These are phyloP conservation scores for Pseudopipra pipra DNA, from an alignment of 2,113 vertebrate species.

Conservation along the genomic window DNA sequence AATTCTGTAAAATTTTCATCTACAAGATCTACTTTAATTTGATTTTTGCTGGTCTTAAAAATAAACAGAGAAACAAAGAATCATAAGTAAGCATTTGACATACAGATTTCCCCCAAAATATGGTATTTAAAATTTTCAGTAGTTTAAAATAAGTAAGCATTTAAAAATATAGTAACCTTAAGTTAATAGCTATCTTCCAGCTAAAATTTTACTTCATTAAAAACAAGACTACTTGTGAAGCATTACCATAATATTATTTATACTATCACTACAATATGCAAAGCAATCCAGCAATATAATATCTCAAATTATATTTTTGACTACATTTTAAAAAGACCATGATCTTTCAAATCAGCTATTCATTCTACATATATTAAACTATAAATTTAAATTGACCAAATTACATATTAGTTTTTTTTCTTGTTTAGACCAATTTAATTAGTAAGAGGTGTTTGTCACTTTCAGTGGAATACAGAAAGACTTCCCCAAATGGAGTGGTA, in stretches of 20 bases:
- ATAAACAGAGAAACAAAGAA: slow-evolving; percentile 76
- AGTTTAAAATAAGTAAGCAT: not conserved
- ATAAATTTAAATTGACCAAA: not conserved
- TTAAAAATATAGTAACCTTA: not conserved
- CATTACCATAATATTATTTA: not conserved
- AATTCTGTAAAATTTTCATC: slow-evolving; percentile 99
- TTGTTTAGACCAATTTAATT: not conserved
- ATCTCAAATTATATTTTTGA: not conserved
- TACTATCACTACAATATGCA: not conserved
- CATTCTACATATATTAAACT: not conserved
- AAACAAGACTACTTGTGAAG: not conserved
- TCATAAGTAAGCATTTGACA: slow-evolving; percentile 43
- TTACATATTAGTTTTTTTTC: not conserved
- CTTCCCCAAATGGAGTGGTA: not conserved
- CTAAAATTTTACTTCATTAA: not conserved
- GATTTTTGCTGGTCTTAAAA: slow-evolving; percentile 98
- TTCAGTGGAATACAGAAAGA: not conserved
- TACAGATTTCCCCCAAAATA: not conserved
- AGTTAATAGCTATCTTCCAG: not conserved
- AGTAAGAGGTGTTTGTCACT: not conserved
- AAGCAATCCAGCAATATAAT: not conserved
- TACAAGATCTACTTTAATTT: slow-evolving; percentile 99
- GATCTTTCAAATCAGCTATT: not conserved
- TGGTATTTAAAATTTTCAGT: not conserved
- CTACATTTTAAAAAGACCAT: not conserved